These are phyloP conservation scores for Dendropsophus ebraccatus DNA, from an alignment of 2,113 vertebrate species.

Conservation along the genomic window DNA sequence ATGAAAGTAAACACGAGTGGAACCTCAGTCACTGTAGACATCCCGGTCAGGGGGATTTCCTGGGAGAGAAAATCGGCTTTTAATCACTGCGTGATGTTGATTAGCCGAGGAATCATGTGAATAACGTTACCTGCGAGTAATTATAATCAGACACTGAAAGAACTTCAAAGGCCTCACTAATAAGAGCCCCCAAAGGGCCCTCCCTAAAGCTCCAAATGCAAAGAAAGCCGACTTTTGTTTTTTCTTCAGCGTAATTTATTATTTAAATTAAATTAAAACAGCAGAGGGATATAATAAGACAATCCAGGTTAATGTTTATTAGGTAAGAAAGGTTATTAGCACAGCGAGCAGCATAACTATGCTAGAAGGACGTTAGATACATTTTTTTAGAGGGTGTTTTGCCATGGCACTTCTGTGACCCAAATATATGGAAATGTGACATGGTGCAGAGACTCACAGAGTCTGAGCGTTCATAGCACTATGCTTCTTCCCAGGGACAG, in stretches of 20 bases:
- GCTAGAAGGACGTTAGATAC: no score
- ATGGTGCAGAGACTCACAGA: no score
- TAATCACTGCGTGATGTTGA: conserved; percentile 75
- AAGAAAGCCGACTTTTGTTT: conserved; percentile 58
- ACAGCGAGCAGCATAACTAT: no score
- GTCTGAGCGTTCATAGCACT: no score
- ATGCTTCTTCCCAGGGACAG: no score
- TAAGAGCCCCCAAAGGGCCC: conserved; percentile 59
- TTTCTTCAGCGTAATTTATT: neutral
- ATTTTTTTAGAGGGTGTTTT: no score
- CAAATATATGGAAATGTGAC: no score
- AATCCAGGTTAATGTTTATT: neutral
- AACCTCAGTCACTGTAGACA: conserved; percentile 58
- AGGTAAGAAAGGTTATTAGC: neutral
- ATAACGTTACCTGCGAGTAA: conserved; percentile 67
- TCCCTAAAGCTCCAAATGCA: conserved; percentile 53
- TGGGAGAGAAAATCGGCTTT: conserved; percentile 67
- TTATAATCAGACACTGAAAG: conserved; percentile 70
- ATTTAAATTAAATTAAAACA: conserved; percentile 12
- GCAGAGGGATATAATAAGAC: conserved; percentile 58
- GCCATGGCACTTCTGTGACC: no score
- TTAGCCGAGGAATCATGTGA: conserved; percentile 72
- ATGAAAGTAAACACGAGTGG: conserved; percentile 64
- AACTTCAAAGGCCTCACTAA: conserved; percentile 74
- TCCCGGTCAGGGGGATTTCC: conserved; percentile 64